Percentiles rank a stretch among this genome's conserved stretches.
These are phyloP conservation scores for Eulemur rufifrons DNA, from an alignment of 2,113 vertebrate genomes.

Conservation along the genomic window DNA sequence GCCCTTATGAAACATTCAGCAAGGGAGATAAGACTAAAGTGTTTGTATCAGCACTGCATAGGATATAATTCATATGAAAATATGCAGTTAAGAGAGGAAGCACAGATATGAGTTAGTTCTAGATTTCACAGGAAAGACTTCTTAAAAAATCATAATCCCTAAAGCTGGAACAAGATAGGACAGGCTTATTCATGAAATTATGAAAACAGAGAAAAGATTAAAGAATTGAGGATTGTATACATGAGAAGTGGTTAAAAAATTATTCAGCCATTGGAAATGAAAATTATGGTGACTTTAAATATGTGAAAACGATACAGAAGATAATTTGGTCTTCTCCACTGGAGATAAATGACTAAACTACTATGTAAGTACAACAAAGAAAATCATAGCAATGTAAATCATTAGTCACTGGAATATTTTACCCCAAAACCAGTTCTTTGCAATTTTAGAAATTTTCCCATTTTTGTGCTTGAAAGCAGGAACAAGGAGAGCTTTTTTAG, in stretches of 20 bases:
- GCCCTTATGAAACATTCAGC: constrained; percentile 13
- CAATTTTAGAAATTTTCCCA: background rate
- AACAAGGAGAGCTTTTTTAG: background rate
- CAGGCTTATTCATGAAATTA: background rate
- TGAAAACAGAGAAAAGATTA: background rate
- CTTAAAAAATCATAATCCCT: background rate
- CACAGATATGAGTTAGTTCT: background rate
- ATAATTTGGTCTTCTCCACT: background rate
- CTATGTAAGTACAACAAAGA: background rate
- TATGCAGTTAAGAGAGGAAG: background rate
- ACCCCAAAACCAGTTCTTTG: background rate
- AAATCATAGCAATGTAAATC: background rate
- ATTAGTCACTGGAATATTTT: background rate
- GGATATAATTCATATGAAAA: constrained; percentile 14
- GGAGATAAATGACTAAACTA: background rate
- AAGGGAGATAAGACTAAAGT: background rate
- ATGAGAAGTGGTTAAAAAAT: background rate
- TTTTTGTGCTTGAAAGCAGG: background rate
- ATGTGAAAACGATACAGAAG: background rate
- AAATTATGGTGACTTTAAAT: background rate
- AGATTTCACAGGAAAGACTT: background rate
- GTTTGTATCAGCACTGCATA: background rate
- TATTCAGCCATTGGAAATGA: constrained; percentile 24
- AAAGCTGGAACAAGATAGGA: background rate
- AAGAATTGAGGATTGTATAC: background rate